These are phyloP conservation scores for Siderastrea radians DNA, from an alignment of 92 coral and sea anemone species.

Conservation along the genomic window DNA sequence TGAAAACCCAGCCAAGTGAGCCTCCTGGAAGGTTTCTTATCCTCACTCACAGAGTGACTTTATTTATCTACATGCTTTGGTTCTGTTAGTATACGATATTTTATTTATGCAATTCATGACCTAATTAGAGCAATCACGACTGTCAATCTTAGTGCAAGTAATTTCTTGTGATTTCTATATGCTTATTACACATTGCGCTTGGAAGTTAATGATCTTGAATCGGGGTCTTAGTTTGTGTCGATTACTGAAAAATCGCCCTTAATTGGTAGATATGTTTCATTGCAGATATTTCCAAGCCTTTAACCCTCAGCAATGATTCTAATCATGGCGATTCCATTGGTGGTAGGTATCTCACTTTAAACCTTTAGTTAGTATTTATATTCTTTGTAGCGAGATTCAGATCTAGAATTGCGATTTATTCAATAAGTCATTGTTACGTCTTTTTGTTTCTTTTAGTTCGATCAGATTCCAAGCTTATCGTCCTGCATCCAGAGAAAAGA, in stretches of 20 bases:
- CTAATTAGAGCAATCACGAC: too few species aligned
- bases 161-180: too few species aligned
- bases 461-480: conserved; percentile 55
- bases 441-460: conserved; percentile 25
- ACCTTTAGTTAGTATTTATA: neutral
- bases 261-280: neutral
- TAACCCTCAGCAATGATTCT: conserved; percentile 8
- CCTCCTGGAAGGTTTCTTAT: too few species aligned
- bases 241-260: neutral
- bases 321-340: neutral
- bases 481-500: conserved; percentile 43
- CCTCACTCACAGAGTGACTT: too few species aligned
- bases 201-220: too few species aligned
- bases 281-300: conserved; percentile 82
- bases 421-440: neutral
- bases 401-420: neutral
- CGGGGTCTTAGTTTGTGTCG: neutral
- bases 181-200: too few species aligned
- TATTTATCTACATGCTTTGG: too few species aligned
- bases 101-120: too few species aligned
- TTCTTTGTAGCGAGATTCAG: neutral
- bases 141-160: too few species aligned
- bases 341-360: conserved; percentile 11
- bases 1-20: too few species aligned
- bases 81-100: too few species aligned